Evolutionary conservation across 2,113 vertebrate genomes (phyloP).

Genomic region (Microcebus tavaratra): DNA sequence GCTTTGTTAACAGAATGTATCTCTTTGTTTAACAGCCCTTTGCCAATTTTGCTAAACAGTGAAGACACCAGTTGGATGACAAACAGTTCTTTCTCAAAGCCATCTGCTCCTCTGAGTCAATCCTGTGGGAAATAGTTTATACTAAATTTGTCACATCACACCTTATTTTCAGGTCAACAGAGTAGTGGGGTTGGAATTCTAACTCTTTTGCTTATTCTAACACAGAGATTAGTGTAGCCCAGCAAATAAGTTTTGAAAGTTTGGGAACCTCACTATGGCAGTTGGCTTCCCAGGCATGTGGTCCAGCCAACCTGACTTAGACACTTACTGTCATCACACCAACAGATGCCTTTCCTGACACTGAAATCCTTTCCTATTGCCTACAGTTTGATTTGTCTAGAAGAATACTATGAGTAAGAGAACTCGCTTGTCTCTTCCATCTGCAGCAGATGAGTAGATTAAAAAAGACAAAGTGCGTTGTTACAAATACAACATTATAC

Average conservation of each 20-base stretch:
- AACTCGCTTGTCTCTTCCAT: background rate
- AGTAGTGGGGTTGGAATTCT: conserved; percentile 3
- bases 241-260: background rate
- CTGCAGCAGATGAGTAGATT: background rate
- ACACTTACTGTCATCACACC: background rate
- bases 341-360: background rate
- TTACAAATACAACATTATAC: background rate
- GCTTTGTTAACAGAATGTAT: conserved; percentile 58
- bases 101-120: conserved; percentile 65
- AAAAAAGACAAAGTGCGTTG: background rate
- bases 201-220: conserved; percentile 33
- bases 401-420: background rate
- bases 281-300: background rate
- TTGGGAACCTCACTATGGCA: background rate
- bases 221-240: background rate
- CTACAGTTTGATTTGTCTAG: background rate
- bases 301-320: background rate
- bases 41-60: conserved; percentile 56
- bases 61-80: conserved; percentile 42
- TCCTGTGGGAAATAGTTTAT: conserved; percentile 64
- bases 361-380: background rate
- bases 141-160: conserved; percentile 68
- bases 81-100: conserved; percentile 57
- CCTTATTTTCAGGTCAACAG: conserved; percentile 62
- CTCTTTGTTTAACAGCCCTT: conserved; percentile 10